phyloP scores from a whole-genome alignment of 2,113 vertebrate species.

The Vidua macroura region DNA sequence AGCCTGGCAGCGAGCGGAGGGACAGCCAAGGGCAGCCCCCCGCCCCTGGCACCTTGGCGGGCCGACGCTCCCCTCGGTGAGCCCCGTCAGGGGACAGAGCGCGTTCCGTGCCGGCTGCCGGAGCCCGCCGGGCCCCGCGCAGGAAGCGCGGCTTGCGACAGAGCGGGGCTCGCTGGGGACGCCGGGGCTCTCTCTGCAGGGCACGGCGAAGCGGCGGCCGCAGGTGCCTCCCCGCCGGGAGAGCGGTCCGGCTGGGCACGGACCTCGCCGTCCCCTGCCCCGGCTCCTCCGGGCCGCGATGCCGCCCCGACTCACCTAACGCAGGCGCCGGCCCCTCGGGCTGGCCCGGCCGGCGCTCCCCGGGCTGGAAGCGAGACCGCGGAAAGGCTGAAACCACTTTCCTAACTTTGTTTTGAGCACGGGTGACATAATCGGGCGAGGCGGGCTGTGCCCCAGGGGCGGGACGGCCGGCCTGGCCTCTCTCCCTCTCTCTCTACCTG shows the following conservation, averaged over 20 bases:
- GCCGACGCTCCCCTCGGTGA: neutral
- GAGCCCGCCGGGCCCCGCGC: neutral
- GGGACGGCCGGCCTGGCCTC: neutral
- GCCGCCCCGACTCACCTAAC: neutral
- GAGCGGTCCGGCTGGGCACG: accelerated
- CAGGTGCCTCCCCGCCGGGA: neutral
- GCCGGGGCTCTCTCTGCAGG: neutral
- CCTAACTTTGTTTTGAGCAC: neutral
- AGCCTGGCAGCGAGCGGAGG: neutral
- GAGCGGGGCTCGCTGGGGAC: neutral
- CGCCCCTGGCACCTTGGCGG: neutral
- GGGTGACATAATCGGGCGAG: neutral
- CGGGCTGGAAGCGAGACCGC: neutral
- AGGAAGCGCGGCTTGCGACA: neutral
- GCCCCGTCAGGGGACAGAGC: no score
- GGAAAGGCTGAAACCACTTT: neutral
- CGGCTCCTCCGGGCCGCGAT: accelerated
- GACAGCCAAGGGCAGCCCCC: neutral
- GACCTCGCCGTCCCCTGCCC: no score
- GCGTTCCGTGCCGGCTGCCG: neutral
- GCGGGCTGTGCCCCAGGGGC: neutral
- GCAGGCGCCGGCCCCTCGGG: no score
- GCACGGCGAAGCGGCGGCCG: neutral
- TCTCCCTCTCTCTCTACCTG: neutral
- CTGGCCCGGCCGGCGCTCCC: neutral